A percentile compares a stretch with the other conserved stretches of the same genome.
These are phyloP conservation scores for Fragum whitleyi DNA, from an alignment of 2,888 invertebrate species.

Conservation along the genomic window DNA sequence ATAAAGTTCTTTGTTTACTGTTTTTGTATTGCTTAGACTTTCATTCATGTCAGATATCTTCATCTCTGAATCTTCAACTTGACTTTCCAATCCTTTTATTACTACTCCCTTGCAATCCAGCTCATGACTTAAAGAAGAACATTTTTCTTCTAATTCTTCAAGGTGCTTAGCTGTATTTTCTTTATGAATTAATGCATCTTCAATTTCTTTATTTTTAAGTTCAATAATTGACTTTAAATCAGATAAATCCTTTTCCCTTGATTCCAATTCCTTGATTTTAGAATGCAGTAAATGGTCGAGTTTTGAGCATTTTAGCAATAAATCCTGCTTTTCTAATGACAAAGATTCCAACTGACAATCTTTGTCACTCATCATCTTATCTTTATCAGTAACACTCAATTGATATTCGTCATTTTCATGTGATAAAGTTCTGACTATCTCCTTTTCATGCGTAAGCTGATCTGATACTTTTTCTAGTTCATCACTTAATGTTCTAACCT, in stretches of 20 bases:
- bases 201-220: not conserved
- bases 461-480: conserved; percentile 35
- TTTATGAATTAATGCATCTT: not conserved
- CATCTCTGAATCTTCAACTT: conserved; percentile 8
- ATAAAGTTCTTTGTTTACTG: conserved; percentile 30
- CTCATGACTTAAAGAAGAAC: conserved; percentile 8
- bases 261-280: conserved; percentile 14
- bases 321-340: conserved; percentile 51
- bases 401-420: conserved; percentile 45
- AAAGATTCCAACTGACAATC: conserved; percentile 50
- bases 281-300: conserved; percentile 26
- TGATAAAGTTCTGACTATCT: conserved; percentile 17
- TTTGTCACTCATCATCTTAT: conserved; percentile 47
- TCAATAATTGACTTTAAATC: not conserved
- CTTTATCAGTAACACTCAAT: conserved; percentile 29
- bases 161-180: conserved; percentile 6
- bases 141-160: conserved; percentile 3
- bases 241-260: conserved; percentile 7
- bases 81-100: conserved; percentile 27
- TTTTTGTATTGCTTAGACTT: conserved; percentile 14
- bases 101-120: not conserved
- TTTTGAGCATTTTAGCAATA: conserved; percentile 43
- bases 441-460: conserved; percentile 23
- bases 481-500: conserved; percentile 19
- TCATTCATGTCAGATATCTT: conserved; percentile 37